phyloP scores from a whole-genome alignment of 2,113 vertebrate species.

The Coryphaenoides rupestris region DNA sequence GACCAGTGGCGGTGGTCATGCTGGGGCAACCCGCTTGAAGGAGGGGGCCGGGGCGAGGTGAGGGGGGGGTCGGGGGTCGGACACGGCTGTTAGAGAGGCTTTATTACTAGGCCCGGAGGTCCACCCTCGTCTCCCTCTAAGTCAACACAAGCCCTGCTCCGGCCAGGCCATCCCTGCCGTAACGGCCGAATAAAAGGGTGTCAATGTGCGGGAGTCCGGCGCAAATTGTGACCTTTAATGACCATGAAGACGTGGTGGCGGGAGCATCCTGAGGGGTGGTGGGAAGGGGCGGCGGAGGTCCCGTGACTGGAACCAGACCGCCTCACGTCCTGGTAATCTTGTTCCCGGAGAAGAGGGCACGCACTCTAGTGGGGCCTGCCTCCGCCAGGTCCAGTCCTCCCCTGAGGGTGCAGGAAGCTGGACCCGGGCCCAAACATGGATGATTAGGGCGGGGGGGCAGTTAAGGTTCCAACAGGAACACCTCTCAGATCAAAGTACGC shows the following conservation, averaged over 20 bases:
- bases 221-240: constrained; percentile 59
- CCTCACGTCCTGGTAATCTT: constrained; percentile 29
- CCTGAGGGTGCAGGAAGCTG: not conserved
- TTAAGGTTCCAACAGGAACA: not conserved
- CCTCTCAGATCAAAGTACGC: not conserved
- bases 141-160: constrained; percentile 25
- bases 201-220: constrained; percentile 41
- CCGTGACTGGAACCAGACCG: constrained; percentile 58
- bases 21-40: no score
- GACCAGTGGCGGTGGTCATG: not conserved
- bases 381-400: no score
- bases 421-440: not conserved
- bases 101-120: constrained; percentile 27
- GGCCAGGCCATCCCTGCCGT: constrained; percentile 32
- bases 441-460: not conserved
- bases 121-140: constrained; percentile 36
- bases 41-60: no score
- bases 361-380: no score
- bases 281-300: no score
- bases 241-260: constrained; percentile 40
- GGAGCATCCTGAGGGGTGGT: constrained; percentile 53
- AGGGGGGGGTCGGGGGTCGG: not conserved
- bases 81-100: constrained; percentile 12
- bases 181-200: constrained; percentile 45
- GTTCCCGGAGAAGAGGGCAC: not conserved